Evolutionary conservation across 2,888 invertebrate genomes (phyloP).

Genomic region (Drosophila diplacantha): DNA sequence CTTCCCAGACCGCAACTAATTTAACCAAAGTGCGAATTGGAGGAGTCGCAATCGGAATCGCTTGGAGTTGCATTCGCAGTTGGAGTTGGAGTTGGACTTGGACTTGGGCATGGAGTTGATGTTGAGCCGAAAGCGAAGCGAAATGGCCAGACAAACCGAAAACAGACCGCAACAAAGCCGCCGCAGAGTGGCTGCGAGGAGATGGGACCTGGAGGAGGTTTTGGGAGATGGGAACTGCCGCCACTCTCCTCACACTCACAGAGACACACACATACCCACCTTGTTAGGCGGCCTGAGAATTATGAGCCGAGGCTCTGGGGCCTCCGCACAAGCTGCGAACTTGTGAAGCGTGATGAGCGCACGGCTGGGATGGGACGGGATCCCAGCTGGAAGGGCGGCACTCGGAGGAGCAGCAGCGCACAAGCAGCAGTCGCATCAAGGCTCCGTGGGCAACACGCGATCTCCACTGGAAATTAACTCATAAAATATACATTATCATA

Average conservation of each 20-base stretch:
- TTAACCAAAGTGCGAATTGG: conserved; percentile 74
- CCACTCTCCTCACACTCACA: neutral
- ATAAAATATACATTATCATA: conserved; percentile 73
- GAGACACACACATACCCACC: neutral
- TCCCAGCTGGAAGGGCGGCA: conserved; percentile 6
- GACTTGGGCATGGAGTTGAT: conserved; percentile 23
- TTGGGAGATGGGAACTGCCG: conserved; percentile 19
- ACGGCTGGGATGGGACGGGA: conserved; percentile 22
- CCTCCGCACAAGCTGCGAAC: conserved; percentile 64
- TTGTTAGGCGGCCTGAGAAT: conserved; percentile 46
- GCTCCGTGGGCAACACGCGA: conserved; percentile 64
- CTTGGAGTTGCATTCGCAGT: conserved; percentile 41
- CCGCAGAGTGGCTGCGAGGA: conserved; percentile 36
- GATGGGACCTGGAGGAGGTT: conserved; percentile 10
- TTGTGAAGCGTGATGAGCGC: conserved; percentile 73
- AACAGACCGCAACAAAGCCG: conserved; percentile 71
- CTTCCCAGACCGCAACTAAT: conserved; percentile 73
- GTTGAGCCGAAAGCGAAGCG: conserved; percentile 62
- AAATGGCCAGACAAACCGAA: conserved; percentile 66
- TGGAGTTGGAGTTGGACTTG: conserved; percentile 28
- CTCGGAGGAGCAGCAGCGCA: conserved; percentile 5
- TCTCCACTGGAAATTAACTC: conserved; percentile 67
- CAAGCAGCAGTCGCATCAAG: conserved; percentile 10
- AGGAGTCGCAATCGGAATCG: conserved; percentile 71
- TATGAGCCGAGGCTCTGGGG: conserved; percentile 52